Conservation (phyloP, 2,888 invertebrate genomes). For the Steromphala cineraria region DNA sequence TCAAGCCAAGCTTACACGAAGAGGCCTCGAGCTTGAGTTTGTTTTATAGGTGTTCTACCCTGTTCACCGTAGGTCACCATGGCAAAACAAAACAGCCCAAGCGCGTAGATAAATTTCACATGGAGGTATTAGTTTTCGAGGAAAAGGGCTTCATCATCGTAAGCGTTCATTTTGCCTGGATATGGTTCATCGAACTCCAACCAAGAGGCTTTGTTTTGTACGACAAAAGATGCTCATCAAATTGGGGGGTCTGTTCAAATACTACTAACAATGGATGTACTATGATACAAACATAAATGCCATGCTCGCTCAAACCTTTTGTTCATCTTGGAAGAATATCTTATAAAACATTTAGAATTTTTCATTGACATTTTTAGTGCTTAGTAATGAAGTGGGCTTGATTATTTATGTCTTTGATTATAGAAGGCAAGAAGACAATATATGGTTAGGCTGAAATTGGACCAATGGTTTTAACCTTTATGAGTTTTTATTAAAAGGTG, state of each 20-base stretch:
- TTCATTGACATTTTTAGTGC: background rate
- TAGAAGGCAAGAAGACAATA: background rate
- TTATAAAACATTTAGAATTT: background rate
- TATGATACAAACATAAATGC: background rate
- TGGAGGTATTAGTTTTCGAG: background rate
- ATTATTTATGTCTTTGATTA: background rate
- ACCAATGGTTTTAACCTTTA: too few species aligned
- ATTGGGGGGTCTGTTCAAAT: background rate
- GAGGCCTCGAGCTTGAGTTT: background rate
- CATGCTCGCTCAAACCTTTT: background rate
- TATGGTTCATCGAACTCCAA: background rate
- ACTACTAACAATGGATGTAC: background rate
- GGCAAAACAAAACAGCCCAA: background rate
- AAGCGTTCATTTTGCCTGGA: background rate
- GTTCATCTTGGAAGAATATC: background rate
- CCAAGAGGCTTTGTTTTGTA: background rate
- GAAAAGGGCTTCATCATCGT: background rate
- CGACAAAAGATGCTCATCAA: background rate
- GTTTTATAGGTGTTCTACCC: background rate
- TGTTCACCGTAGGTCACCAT: background rate
- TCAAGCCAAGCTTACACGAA: background rate
- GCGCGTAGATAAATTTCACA: background rate
- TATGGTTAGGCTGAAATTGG: too few species aligned
- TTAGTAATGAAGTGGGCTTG: background rate
- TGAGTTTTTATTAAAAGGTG: too few species aligned